A percentile compares a stretch with the other conserved stretches of the same genome.
Conservation (phyloP, 2,888 invertebrate species). For the Eretmocerus hayati region DNA sequence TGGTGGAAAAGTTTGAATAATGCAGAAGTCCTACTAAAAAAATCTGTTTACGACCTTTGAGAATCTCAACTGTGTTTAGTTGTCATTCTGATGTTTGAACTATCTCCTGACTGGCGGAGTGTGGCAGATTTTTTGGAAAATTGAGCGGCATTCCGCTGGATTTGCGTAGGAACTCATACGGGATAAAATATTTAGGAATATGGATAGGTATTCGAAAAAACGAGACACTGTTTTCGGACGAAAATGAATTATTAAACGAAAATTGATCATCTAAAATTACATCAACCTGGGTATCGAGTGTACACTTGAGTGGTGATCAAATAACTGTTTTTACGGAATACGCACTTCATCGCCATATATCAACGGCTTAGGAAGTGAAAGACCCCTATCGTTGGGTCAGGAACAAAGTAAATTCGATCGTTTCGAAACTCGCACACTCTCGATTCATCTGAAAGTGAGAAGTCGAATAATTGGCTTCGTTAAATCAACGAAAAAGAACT, state of each 20-base stretch:
- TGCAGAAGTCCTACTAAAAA: too few relatives aligned
- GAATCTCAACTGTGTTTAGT: too few relatives aligned
- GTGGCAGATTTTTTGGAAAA: too few relatives aligned
- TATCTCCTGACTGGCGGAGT: too few relatives aligned
- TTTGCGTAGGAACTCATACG: too few relatives aligned
- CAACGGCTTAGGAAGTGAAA: slow-evolving; percentile 18
- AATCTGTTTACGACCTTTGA: too few relatives aligned
- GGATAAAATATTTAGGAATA: background rate
- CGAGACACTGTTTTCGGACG: slow-evolving; percentile 28
- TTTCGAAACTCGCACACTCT: slow-evolving; percentile 19
- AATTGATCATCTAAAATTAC: slow-evolving; percentile 39
- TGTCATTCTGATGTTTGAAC: too few relatives aligned
- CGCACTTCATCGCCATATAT: slow-evolving; percentile 19
- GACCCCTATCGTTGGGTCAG: slow-evolving; percentile 22
- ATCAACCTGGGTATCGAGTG: slow-evolving; percentile 33
- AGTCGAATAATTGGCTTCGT: slow-evolving; percentile 10
- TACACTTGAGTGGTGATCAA: slow-evolving; percentile 24
- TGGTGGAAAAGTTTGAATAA: too few relatives aligned
- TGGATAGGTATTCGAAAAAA: slow-evolving; percentile 16
- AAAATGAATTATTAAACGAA: slow-evolving; percentile 42
- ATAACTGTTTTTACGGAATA: slow-evolving; percentile 22
- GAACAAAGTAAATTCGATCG: slow-evolving; percentile 21
- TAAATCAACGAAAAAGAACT: slow-evolving; percentile 7
- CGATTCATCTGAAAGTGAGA: slow-evolving; percentile 21
- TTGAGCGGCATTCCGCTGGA: too few relatives aligned